Conservation (phyloP, 92 coral and sea anemone genomes). For the Epizoanthus fatuus region DNA sequence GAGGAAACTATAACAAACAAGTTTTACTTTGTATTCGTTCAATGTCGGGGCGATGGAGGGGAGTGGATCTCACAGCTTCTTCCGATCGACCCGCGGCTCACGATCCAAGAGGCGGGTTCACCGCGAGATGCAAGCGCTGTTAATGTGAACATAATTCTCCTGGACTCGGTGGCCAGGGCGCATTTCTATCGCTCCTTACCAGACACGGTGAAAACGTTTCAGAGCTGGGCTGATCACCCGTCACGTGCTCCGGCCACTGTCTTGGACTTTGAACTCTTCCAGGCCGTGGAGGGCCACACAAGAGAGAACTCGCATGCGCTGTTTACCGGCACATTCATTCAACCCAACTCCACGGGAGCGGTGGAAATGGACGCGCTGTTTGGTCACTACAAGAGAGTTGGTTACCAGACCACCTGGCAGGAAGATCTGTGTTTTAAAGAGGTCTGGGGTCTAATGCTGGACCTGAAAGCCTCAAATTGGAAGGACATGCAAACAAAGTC, state of each 20-base stretch:
- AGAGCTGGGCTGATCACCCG: slow-evolving; percentile 65
- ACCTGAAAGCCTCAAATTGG: slow-evolving; percentile 67
- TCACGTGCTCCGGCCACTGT: slow-evolving; percentile 66
- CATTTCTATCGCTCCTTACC: slow-evolving; percentile 96
- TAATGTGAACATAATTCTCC: slow-evolving; percentile 79
- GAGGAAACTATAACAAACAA: slow-evolving; percentile 46
- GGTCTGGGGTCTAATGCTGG: slow-evolving; percentile 77
- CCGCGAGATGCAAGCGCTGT: slow-evolving; percentile 49
- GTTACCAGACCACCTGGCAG: slow-evolving; percentile 89
- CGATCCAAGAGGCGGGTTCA: slow-evolving; percentile 33
- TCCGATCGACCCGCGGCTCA: slow-evolving; percentile 63
- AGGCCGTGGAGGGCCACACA: slow-evolving; percentile 90
- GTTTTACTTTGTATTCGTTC: slow-evolving; percentile 69
- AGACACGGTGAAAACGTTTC: slow-evolving; percentile 72
- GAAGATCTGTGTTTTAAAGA: slow-evolving; percentile 90
- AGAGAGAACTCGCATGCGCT: slow-evolving; percentile 88
- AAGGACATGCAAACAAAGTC: slow-evolving; percentile 63
- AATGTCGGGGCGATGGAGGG: slow-evolving; percentile 39
- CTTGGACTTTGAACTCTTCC: slow-evolving; percentile 87
- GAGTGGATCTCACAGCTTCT: slow-evolving; percentile 64
- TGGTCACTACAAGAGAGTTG: slow-evolving; percentile 80
- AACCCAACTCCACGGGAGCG: slow-evolving; percentile 31
- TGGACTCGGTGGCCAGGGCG: slow-evolving; percentile 89
- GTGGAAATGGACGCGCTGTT: slow-evolving; percentile 77
- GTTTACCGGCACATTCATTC: slow-evolving; percentile 76